Conservation (phyloP, 2,113 vertebrate genomes). For the Indicator indicator region DNA sequence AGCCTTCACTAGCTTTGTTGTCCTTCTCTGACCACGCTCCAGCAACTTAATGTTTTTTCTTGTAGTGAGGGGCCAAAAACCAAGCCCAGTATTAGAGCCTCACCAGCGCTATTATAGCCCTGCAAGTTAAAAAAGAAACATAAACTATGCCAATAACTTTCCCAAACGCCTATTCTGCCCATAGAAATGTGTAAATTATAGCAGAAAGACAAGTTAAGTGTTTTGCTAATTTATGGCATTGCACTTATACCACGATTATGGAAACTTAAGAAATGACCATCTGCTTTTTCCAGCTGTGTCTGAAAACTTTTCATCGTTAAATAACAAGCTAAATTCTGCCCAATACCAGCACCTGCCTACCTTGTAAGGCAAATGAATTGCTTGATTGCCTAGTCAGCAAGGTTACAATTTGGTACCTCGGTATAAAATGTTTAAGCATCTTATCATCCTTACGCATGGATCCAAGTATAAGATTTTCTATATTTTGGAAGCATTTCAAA, state of each 20-base stretch:
- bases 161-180: slow-evolving; percentile 29
- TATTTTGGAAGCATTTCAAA: slow-evolving; percentile 28
- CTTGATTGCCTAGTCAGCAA: not conserved
- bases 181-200: slow-evolving; percentile 21
- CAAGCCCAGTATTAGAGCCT: no score
- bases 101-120: not conserved
- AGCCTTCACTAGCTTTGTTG: no score
- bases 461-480: not conserved
- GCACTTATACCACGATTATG: not conserved
- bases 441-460: not conserved
- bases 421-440: not conserved
- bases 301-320: slow-evolving; percentile 35
- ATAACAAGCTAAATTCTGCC: not conserved
- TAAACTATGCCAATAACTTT: not conserved
- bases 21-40: no score
- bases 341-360: not conserved
- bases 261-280: slow-evolving; percentile 24
- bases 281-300: not conserved
- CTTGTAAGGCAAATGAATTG: not conserved
- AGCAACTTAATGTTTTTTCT: no score
- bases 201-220: slow-evolving; percentile 23
- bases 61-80: no score
- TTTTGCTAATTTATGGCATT: slow-evolving; percentile 23
- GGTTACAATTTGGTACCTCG: slow-evolving; percentile 11
- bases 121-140: slow-evolving; percentile 31